These are phyloP conservation scores for Urocyon cinereoargenteus DNA, from an alignment of 2,797 vertebrate species.

Conservation along the genomic window DNA sequence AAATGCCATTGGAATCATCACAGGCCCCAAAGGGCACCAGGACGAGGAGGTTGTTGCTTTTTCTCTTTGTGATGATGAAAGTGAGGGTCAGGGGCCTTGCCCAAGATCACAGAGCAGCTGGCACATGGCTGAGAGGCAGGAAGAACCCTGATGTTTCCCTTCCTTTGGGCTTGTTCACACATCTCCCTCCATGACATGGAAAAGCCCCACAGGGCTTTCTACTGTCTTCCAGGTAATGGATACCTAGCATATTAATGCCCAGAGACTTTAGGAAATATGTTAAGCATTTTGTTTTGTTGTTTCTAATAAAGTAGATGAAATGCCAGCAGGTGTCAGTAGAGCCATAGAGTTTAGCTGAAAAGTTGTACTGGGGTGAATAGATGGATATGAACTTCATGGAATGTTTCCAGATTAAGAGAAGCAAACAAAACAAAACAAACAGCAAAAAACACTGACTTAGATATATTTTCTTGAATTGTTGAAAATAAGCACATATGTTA, in stretches of 20 bases:
- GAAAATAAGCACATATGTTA: not conserved
- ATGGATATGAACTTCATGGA: not conserved
- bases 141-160: not conserved
- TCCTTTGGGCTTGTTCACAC: not conserved
- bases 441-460: not conserved
- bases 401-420: not conserved
- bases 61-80: not conserved
- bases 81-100: not conserved
- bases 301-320: not conserved
- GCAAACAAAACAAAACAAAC: not conserved
- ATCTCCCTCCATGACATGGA: not conserved
- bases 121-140: not conserved
- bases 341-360: not conserved
- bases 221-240: not conserved
- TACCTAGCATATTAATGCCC: not conserved
- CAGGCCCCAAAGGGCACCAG: not conserved
- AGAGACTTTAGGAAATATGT: not conserved
- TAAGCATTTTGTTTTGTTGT: not conserved
- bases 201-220: not conserved
- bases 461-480: not conserved
- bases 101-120: not conserved
- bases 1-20: not conserved
- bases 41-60: not conserved
- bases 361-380: not conserved
- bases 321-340: slow-evolving; percentile 82